Conservation (phyloP, 1,140 invertebrate genomes). For the Grapholita molesta region DNA sequence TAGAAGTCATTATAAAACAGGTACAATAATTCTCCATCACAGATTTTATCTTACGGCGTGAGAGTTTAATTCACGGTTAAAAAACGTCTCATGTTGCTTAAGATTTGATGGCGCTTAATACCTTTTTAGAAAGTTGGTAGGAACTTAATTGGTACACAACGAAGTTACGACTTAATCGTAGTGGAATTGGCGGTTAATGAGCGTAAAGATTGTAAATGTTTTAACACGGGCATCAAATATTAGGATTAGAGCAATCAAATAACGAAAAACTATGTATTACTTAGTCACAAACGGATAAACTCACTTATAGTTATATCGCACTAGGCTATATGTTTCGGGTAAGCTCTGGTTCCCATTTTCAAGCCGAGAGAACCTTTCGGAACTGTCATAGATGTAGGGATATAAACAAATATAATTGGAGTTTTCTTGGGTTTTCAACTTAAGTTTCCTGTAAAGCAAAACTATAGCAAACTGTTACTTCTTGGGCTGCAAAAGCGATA, state of each 20-base stretch:
- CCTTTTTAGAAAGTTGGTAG: not conserved
- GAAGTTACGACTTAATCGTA: conserved; percentile 63
- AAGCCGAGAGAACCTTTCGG: too few relatives aligned
- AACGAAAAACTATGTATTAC: too few relatives aligned
- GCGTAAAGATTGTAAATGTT: conserved; percentile 61
- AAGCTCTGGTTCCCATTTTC: too few relatives aligned
- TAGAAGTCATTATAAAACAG: conserved; percentile 59
- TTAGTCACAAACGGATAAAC: too few relatives aligned
- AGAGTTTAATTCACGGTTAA: conserved; percentile 35
- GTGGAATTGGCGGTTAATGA: conserved; percentile 62
- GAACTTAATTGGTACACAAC: conserved; percentile 63
- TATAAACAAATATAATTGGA: too few relatives aligned
- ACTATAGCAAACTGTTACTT: too few relatives aligned
- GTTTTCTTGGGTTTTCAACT: too few relatives aligned
- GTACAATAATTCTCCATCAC: conserved; percentile 55
- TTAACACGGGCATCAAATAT: conserved; percentile 48
- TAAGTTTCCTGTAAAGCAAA: too few relatives aligned
- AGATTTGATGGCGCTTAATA: not conserved
- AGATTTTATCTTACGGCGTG: conserved; percentile 57
- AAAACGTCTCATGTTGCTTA: not conserved
- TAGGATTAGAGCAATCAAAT: conserved; percentile 22
- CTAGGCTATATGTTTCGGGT: too few relatives aligned
- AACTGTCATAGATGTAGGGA: too few relatives aligned
- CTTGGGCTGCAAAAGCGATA: too few relatives aligned
- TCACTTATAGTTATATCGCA: too few relatives aligned